Conservation (phyloP, 2,113 vertebrate species). For the Scytalopus superciliaris region DNA sequence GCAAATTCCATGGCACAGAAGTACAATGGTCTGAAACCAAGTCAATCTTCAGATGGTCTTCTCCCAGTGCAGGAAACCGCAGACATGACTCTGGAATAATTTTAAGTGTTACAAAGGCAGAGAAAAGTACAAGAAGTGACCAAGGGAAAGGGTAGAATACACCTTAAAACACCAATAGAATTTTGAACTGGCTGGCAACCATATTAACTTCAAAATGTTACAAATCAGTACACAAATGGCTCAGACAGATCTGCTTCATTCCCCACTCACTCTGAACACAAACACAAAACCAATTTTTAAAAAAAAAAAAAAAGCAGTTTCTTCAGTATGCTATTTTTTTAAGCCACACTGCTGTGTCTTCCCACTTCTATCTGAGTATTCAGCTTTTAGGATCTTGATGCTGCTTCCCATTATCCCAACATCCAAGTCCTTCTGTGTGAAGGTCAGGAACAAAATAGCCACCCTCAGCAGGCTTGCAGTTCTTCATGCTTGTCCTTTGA, state of each 20-base stretch:
- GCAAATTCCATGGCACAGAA: not conserved
- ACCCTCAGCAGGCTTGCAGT: not conserved
- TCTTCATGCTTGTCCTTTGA: accelerated
- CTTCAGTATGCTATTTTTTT: not conserved
- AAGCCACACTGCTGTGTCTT: not conserved
- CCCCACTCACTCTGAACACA: not conserved
- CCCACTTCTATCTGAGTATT: not conserved
- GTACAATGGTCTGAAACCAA: not conserved
- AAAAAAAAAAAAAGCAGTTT: not conserved
- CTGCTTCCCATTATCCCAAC: not conserved
- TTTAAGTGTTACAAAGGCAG: not conserved
- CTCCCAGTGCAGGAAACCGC: not conserved
- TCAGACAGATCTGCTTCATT: not conserved
- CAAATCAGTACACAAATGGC: not conserved
- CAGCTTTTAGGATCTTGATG: accelerated
- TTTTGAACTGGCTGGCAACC: not conserved
- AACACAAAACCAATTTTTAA: not conserved
- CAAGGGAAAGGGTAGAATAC: not conserved
- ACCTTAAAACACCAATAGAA: not conserved
- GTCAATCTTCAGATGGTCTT: not conserved
- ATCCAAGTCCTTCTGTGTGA: not conserved
- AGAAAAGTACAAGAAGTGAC: not conserved
- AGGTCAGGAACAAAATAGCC: not conserved
- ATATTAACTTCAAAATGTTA: not conserved
- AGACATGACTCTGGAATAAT: not conserved